These are phyloP conservation scores for Phaedon cochleariae DNA, from an alignment of 2,888 invertebrate species.

Conservation along the genomic window DNA sequence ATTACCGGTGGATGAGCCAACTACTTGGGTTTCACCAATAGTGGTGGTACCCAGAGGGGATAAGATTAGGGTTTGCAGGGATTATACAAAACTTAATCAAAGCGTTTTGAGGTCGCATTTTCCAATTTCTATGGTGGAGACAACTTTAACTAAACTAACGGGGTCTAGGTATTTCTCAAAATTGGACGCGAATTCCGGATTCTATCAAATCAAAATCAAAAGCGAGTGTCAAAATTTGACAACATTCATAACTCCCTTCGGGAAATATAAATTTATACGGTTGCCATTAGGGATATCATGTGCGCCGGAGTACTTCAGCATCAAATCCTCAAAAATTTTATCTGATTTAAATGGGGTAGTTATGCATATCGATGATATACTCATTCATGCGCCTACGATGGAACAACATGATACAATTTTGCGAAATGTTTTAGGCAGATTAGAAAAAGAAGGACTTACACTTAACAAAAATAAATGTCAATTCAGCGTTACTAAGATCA, in stretches of 20 bases:
- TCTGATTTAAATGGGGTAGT: slow-evolving; percentile 24
- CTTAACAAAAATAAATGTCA: not conserved
- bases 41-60: slow-evolving; percentile 30
- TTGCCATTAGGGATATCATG: slow-evolving; percentile 24
- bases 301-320: slow-evolving; percentile 21
- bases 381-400: slow-evolving; percentile 16
- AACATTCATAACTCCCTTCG: no score
- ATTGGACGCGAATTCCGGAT: slow-evolving; percentile 38
- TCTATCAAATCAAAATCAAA: slow-evolving; percentile 16
- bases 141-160: slow-evolving; percentile 38
- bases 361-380: slow-evolving; percentile 26
- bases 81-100: slow-evolving; percentile 36
- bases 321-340: slow-evolving; percentile 23
- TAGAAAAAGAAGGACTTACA: not conserved
- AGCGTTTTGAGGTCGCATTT: slow-evolving; percentile 35
- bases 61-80: slow-evolving; percentile 20
- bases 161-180: slow-evolving; percentile 42
- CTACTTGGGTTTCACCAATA: slow-evolving; percentile 29
- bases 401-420: slow-evolving; percentile 26
- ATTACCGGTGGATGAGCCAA: slow-evolving; percentile 25
- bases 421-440: not conserved
- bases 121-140: slow-evolving; percentile 46
- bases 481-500: no score
- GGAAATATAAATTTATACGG: no score
- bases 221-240: slow-evolving; percentile 3